A percentile compares a stretch with the other conserved stretches of the same genome.
These are phyloP conservation scores for Zaprionus kolodkinae DNA, from an alignment of 1,140 invertebrate species.

Conservation along the genomic window DNA sequence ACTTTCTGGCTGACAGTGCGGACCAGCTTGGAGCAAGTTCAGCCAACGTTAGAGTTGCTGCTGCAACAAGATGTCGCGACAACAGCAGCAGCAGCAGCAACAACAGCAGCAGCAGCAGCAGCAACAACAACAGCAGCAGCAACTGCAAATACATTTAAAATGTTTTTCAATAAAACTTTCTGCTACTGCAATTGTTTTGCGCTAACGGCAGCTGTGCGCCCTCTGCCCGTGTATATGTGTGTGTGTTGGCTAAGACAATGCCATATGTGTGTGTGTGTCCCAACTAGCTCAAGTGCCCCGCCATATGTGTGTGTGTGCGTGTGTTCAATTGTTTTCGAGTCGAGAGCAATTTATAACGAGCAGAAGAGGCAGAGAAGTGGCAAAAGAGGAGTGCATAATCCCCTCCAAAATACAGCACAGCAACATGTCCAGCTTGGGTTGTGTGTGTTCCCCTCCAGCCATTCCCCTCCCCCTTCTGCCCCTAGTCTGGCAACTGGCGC, in stretches of 20 bases:
- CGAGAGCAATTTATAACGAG: constrained; percentile 71
- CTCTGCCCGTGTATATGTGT: background rate
- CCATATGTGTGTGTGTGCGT: constrained; percentile 9
- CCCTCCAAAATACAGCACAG: constrained; percentile 76
- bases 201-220: constrained; percentile 40
- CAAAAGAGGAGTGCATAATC: constrained; percentile 76
- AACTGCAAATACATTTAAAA: constrained; percentile 72
- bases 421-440: constrained; percentile 5
- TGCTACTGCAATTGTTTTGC: constrained; percentile 71
- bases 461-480: too few relatives aligned
- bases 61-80: constrained; percentile 15
- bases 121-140: constrained; percentile 27
- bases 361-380: constrained; percentile 15
- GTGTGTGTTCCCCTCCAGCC: too few relatives aligned
- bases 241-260: background rate
- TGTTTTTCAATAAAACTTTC: constrained; percentile 80
- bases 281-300: background rate
- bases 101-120: constrained; percentile 22
- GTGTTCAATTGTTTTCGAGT: constrained; percentile 72
- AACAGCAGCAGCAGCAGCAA: constrained; percentile 28
- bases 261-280: background rate
- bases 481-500: background rate
- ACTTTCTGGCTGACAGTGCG: constrained; percentile 25
- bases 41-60: background rate
- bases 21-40: background rate